Percentiles rank a stretch among this genome's conserved stretches.
These are phyloP conservation scores for Chelidonichthys spinosus DNA, from an alignment of 2,797 vertebrate genomes.

Conservation along the genomic window DNA sequence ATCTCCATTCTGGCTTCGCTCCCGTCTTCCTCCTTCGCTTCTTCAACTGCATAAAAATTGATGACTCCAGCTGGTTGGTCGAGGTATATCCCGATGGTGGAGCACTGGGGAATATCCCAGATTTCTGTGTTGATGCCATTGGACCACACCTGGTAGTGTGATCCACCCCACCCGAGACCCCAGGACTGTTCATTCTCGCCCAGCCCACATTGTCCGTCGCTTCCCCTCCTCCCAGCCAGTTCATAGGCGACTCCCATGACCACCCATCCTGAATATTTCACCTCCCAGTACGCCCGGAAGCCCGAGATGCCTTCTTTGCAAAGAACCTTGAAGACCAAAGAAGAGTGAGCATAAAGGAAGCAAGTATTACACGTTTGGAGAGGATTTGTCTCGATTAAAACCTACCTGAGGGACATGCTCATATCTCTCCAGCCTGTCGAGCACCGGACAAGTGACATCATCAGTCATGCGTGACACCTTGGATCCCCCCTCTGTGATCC, in stretches of 20 bases:
- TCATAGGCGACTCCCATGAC: slow-evolving; percentile 57
- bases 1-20: slow-evolving; percentile 34
- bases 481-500: slow-evolving; percentile 67
- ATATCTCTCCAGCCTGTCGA: slow-evolving; percentile 73
- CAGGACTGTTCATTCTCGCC: slow-evolving; percentile 76
- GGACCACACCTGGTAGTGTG: slow-evolving; percentile 70
- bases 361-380: not conserved
- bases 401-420: slow-evolving; percentile 68
- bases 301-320: slow-evolving; percentile 66
- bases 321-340: slow-evolving; percentile 52
- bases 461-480: slow-evolving; percentile 71
- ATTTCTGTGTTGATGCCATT: slow-evolving; percentile 54
- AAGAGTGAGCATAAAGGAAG: not conserved
- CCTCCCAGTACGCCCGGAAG: slow-evolving; percentile 73
- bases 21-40: slow-evolving; percentile 38
- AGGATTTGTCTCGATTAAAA: not conserved
- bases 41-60: slow-evolving; percentile 70
- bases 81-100: slow-evolving; percentile 64
- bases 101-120: slow-evolving; percentile 48
- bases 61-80: slow-evolving; percentile 73
- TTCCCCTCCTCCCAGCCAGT: slow-evolving; percentile 51
- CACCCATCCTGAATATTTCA: slow-evolving; percentile 66
- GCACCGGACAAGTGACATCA: slow-evolving; percentile 65
- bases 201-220: slow-evolving; percentile 62
- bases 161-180: slow-evolving; percentile 74